Conservation (phyloP, 2,113 vertebrate species). For the Oncorhynchus kisutch region DNA sequence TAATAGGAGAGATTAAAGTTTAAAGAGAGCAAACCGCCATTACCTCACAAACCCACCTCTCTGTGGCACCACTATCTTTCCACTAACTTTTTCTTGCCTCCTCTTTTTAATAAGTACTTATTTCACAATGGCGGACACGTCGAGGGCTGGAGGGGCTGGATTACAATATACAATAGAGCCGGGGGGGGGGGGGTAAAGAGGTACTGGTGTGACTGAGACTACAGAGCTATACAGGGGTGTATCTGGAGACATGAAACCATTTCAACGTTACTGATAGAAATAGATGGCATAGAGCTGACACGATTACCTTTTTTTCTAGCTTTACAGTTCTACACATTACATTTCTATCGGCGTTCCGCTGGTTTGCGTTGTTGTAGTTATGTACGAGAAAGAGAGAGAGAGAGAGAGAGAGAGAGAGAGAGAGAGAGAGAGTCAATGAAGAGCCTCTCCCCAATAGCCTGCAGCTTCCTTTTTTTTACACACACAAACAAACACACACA, state of each 20-base stretch:
- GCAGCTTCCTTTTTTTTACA: too few species aligned
- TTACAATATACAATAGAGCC: conserved; percentile 60
- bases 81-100: conserved; percentile 82
- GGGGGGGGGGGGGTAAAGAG: conserved; percentile 50
- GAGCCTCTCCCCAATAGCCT: too few species aligned
- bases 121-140: conserved; percentile 58
- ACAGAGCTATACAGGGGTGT: conserved; percentile 40
- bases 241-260: too few species aligned
- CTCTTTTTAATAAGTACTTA: conserved; percentile 65
- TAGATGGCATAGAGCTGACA: too few species aligned
- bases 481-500: too few species aligned
- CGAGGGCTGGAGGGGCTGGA: conserved; percentile 66
- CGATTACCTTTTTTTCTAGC: too few species aligned
- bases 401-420: conserved; percentile 23
- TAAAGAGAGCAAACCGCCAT: conserved; percentile 99
- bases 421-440: conserved; percentile 40
- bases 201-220: conserved; percentile 39
- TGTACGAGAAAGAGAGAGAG: not conserved
- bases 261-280: too few species aligned
- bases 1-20: conserved; percentile 99
- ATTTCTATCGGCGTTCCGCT: too few species aligned
- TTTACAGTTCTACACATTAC: too few species aligned
- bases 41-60: conserved; percentile 98
- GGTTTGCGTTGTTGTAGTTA: conserved; percentile 22
- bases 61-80: conserved; percentile 91